A percentile compares a stretch with the other conserved stretches of the same genome.
Conservation (phyloP, 2,888 invertebrate species). For the Pammene aurita region DNA sequence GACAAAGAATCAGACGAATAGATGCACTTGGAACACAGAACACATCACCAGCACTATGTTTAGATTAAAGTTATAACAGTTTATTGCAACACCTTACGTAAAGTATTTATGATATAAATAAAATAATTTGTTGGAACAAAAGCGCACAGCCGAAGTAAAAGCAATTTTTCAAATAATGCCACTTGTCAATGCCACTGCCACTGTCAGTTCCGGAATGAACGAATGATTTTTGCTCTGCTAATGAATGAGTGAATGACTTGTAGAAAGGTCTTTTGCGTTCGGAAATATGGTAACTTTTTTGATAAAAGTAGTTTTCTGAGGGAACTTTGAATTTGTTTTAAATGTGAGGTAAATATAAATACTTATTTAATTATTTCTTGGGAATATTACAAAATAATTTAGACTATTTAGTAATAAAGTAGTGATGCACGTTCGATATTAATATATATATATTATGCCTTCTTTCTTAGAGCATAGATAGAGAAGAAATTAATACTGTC, state of each 20-base stretch:
- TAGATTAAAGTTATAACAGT: constrained; percentile 3
- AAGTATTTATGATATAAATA: constrained; percentile 30
- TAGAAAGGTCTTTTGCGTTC: constrained; percentile 15
- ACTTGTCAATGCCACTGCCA: constrained; percentile 31
- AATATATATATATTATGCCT: no score
- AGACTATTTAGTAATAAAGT: no score
- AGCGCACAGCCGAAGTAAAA: constrained; percentile 38
- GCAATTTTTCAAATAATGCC: constrained; percentile 41
- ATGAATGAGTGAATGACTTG: constrained; percentile 10
- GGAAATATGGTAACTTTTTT: not conserved
- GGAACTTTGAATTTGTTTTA: no score
- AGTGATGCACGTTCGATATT: no score
- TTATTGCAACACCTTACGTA: not conserved
- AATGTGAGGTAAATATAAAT: no score
- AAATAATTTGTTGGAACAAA: constrained; percentile 27
- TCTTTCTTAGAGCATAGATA: no score
- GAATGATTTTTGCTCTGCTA: not conserved
- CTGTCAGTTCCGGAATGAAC: constrained; percentile 21
- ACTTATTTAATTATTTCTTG: no score
- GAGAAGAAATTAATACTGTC: no score
- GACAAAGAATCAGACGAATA: not conserved
- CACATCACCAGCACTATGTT: constrained; percentile 19
- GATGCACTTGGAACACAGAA: constrained; percentile 19
- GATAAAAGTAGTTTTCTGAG: no score
- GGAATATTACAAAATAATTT: no score